Base-by-base conservation (phyloP, 2,797 vertebrate genomes). In the Scolopax rusticola region DNA sequence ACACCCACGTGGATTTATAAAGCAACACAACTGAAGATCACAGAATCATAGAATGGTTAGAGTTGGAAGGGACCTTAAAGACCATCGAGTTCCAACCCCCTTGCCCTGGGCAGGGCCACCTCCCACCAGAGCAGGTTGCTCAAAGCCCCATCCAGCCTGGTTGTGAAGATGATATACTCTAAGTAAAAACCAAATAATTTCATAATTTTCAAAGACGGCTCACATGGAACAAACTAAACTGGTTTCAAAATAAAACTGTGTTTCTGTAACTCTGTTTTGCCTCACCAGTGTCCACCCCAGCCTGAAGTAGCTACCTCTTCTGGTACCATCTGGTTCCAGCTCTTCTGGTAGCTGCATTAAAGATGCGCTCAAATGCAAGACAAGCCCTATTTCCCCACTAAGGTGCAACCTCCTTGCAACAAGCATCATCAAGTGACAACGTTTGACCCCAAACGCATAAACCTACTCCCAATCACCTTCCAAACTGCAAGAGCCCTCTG, bases 1-100 rank as follows among this genome's bases (percentile, higher is more conserved):
- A 16, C 1, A 1, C 4, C 15, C 0, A 0, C 0, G 3, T 12
- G 32, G 61, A 48, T 30, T 61, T 56, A 70, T 16, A 78, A 56
- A 77, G 11, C 41, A 84, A 48, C 15, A 7, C 7, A 21, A 33
- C 2, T 15, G 24, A 78, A 50, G 33, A 45, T 45, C 47, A 13
- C 23, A 48, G 47, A 47, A 47, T 21, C 45, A 47, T 6, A 21
- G 45, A 48, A 48, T 48, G 12, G 23, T 48, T 48, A 14, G 47
- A 48, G 47, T 24, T 24, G 47, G 47, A 48, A 24, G 47, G 47
- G 47, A 48, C 47, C 47, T 48, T 48, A 48, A 48, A 48, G 47
- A 48, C 47, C 47, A 48, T 8, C 21, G 2, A 48, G 21, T 24
- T 48, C 21, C 21, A 24, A 48, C 21, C 12, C 21, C 47, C 47